Evolutionary conservation across 2,113 vertebrate species (phyloP).

Genomic region (Brienomyrus brachyistius): DNA sequence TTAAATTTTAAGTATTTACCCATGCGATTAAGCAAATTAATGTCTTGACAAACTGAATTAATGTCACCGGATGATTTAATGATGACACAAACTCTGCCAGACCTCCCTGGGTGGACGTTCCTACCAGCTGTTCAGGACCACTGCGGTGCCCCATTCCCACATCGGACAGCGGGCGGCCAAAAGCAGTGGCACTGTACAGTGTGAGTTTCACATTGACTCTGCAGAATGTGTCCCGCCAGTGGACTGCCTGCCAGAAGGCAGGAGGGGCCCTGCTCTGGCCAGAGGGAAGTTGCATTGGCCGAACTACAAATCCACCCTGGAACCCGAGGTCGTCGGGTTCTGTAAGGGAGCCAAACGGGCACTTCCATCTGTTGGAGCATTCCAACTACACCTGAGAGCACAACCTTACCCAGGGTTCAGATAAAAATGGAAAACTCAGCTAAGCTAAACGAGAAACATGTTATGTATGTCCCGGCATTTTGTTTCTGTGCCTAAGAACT

Average conservation of each 20-base stretch:
- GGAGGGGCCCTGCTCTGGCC: not conserved
- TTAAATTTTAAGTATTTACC: not conserved
- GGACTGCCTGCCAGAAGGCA: not conserved
- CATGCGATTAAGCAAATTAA: not conserved
- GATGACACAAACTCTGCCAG: not conserved
- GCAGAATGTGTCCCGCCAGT: not conserved
- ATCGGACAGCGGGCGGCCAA: not conserved
- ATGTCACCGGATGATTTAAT: conserved; percentile 11
- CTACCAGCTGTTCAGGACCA: not conserved
- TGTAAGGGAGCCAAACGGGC: not conserved
- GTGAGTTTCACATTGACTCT: not conserved
- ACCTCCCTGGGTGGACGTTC: not conserved
- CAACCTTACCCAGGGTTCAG: not conserved
- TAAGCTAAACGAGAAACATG: not conserved
- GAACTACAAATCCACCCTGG: not conserved
- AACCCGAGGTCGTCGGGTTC: not conserved
- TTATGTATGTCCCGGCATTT: not conserved
- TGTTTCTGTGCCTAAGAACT: not conserved
- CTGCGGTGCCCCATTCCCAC: not conserved
- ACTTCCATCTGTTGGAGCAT: not conserved
- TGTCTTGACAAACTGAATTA: conserved; percentile 8
- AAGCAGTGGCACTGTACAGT: not conserved
- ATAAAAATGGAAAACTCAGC: not conserved
- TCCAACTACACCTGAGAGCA: not conserved
- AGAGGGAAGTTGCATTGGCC: not conserved